These are phyloP conservation scores for Rousettus leschenaultii DNA, from an alignment of 2,113 vertebrate genomes.

Conservation along the genomic window DNA sequence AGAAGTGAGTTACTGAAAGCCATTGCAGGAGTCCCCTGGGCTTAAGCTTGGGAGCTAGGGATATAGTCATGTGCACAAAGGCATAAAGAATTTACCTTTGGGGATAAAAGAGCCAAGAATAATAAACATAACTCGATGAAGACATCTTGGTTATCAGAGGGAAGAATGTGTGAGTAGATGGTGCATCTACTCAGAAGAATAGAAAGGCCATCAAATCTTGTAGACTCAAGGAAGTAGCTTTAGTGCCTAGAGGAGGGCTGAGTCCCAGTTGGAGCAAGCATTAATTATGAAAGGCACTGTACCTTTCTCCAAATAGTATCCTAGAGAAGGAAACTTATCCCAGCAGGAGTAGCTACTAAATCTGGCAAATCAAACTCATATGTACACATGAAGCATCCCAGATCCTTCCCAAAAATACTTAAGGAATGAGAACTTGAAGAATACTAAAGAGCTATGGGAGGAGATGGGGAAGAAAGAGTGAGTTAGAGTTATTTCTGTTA, in stretches of 20 bases:
- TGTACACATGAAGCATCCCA: neutral
- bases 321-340: neutral
- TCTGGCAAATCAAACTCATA: neutral
- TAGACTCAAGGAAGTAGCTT: neutral
- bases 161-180: neutral
- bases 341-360: neutral
- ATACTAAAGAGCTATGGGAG: neutral
- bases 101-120: neutral
- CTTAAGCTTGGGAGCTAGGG: neutral
- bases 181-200: neutral
- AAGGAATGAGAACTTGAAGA: neutral
- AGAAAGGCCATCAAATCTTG: neutral
- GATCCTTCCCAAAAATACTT: neutral
- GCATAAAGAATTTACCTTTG: neutral
- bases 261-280: neutral
- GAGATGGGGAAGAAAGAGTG: neutral
- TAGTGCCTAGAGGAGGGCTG: neutral
- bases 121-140: neutral
- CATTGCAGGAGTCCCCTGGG: neutral
- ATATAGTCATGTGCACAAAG: neutral
- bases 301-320: neutral
- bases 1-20: neutral
- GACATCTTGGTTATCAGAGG: neutral
- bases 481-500: neutral
- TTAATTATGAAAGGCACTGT: neutral